Percentiles rank a stretch among this genome's conserved stretches.
Evolutionary conservation across 2,113 vertebrate genomes (phyloP).

Genomic region (Cinclus cinclus): DNA sequence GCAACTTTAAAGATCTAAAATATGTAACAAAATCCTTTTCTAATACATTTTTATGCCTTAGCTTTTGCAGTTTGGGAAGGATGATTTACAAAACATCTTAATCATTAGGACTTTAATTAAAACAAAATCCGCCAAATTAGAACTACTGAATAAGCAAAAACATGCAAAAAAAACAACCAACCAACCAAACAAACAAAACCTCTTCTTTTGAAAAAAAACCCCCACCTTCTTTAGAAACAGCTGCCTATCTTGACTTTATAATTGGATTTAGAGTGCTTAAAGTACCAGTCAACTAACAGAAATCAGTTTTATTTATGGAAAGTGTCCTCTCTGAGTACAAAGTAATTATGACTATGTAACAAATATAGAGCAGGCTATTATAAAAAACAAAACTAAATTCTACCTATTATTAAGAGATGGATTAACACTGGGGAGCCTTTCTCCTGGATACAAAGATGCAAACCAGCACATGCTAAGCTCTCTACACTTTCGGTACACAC

Average conservation of each 20-base stretch:
- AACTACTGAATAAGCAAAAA: neutral
- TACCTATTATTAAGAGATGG: neutral
- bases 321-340: neutral
- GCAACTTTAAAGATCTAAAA: neutral
- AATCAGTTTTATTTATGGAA: neutral
- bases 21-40: neutral
- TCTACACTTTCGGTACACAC: conserved; percentile 35
- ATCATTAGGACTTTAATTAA: neutral
- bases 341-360: neutral
- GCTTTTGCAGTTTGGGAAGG: neutral
- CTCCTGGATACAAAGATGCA: neutral
- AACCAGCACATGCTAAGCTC: neutral
- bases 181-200: neutral
- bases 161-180: neutral
- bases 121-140: neutral
- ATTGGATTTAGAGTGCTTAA: neutral
- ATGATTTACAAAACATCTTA: neutral
- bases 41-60: neutral
- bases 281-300: neutral
- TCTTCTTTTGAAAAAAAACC: neutral
- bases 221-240: neutral
- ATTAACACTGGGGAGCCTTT: neutral
- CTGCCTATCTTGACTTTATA: neutral
- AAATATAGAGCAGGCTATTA: neutral
- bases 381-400: neutral